Conservation (phyloP, 2,113 vertebrate genomes). For the Elephas maximus region DNA sequence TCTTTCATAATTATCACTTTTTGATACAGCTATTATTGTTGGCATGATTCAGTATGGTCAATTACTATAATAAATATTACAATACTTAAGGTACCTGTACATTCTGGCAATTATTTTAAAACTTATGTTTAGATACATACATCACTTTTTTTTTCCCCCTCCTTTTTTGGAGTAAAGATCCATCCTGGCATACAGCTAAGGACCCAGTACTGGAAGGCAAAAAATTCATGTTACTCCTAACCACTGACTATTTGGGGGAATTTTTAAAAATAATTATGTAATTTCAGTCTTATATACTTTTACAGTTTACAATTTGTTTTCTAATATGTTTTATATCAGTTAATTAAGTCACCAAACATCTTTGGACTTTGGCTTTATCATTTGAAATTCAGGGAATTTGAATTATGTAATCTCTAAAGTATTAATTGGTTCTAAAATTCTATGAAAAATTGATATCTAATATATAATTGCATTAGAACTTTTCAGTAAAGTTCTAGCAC, state of each 20-base stretch:
- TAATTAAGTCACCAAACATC: background rate
- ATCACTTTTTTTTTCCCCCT: too few species aligned
- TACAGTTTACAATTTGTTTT: background rate
- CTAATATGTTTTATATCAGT: background rate
- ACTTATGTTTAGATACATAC: background rate
- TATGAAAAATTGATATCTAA: background rate
- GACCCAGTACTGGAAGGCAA: background rate
- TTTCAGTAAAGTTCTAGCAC: background rate
- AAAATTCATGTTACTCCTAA: background rate
- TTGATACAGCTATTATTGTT: background rate
- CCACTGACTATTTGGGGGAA: background rate
- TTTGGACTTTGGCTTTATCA: background rate
- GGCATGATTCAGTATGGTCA: background rate
- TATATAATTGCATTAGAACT: background rate
- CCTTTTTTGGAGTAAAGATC: background rate
- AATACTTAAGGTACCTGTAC: background rate
- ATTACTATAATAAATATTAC: background rate
- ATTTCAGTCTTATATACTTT: background rate
- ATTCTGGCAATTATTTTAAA: background rate
- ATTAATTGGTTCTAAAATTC: background rate
- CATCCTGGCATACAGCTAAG: background rate
- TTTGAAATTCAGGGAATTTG: background rate
- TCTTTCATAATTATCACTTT: background rate
- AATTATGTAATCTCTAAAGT: background rate
- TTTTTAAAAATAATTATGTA: background rate